Base-by-base conservation (phyloP, 2,113 vertebrate species). In the Azemiops feae region DNA sequence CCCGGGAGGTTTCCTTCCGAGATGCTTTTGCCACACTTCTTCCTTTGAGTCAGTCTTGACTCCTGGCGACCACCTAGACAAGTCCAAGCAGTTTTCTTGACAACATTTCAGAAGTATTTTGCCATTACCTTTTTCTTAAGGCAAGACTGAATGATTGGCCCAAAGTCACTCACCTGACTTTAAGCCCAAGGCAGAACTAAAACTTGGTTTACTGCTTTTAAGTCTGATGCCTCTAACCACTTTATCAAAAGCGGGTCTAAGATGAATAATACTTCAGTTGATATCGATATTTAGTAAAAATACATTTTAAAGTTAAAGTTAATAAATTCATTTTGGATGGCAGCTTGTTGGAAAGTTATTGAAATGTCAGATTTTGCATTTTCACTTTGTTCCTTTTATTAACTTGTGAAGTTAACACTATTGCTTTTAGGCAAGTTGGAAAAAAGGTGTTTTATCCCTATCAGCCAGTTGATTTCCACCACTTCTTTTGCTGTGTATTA, bases 271-370 rank as follows among this genome's bases (percentile, higher is more conserved):
- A 60, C 95, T 96, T 97, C 94, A 58, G 74, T 89, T 93, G 14
- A 64, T n/a, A n/a, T 64, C n/a, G 69, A 94, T 69, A 93, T 93
- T 94, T 96, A 96, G 94, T 95, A 97, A 94, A 93, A 50, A 45
- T 94, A 93, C 12, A 94, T 96, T 94, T 91, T 7, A 92, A 94
- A 93, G 87, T 0, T 50, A 93, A 22, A 92, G 57, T 92, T 96
- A 95, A 96, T 92, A 96, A 95, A 91, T 96, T 94, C 94, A 94
- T 92, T 91, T 95, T 94, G 95, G 94, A 92, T 93, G 92, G 96
- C 96, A 96, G 57, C 39, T n/a, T 92, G 30, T 45, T 54, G 50
- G 58, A 97, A 96, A 88, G 85, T 74, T 92, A 43, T 93, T 96
- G 95, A 94, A 89, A 93, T 86, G 93, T 93, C 85, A 91, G 93